A percentile compares a stretch with the other conserved stretches of the same genome.
These are phyloP conservation scores for Troilus luridus DNA, from an alignment of 2,888 invertebrate species.

Conservation along the genomic window DNA sequence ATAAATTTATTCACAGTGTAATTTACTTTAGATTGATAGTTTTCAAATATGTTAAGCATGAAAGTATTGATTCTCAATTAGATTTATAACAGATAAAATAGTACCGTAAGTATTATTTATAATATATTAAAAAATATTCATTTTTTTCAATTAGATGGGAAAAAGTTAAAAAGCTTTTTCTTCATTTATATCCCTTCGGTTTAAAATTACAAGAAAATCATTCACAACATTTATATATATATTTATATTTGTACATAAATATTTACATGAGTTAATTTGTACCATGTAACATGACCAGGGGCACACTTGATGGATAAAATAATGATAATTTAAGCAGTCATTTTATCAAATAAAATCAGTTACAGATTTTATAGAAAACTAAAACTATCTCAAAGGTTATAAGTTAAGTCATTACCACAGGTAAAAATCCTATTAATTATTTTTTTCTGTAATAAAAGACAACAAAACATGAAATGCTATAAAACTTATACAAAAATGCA, in stretches of 20 bases:
- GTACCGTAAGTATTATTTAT: too few species aligned
- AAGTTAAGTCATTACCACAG: too few species aligned
- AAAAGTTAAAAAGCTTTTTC: neutral
- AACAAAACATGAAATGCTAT: too few species aligned
- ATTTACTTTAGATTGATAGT: too few species aligned
- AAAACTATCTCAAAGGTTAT: too few species aligned
- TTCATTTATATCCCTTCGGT: neutral
- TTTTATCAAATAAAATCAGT: neutral
- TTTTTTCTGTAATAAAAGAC: too few species aligned
- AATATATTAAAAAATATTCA: neutral
- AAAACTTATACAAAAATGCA: too few species aligned
- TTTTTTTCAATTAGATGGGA: neutral
- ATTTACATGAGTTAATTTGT: conserved; percentile 43
- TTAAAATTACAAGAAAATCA: neutral
- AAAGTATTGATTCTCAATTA: too few species aligned
- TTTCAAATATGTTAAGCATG: too few species aligned
- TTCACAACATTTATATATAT: neutral
- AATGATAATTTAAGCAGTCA: neutral
- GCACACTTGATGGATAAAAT: neutral
- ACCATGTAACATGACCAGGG: neutral
- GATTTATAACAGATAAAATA: too few species aligned
- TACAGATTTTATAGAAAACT: neutral
- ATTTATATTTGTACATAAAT: conserved; percentile 22
- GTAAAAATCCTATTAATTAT: too few species aligned
- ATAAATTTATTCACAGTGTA: too few species aligned